Percentiles rank a stretch among this genome's conserved stretches.
Conservation (phyloP, 2,113 vertebrate genomes). For the Forbesichthys agassizii region DNA sequence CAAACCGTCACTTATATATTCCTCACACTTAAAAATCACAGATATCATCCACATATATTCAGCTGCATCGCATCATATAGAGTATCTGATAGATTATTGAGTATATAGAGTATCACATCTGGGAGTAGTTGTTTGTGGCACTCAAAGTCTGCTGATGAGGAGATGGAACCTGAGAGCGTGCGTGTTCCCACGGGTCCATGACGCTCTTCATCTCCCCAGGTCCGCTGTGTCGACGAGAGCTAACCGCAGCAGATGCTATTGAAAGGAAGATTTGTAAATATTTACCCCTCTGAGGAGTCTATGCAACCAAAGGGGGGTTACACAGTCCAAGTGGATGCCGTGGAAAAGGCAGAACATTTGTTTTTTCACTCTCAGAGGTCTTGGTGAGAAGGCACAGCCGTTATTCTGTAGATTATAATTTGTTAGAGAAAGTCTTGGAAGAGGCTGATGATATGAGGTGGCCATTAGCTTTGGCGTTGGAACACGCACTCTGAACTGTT, state of each 20-base stretch:
- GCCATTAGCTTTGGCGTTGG: conserved; percentile 25
- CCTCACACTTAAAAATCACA: conserved; percentile 42
- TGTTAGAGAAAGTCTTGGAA: neutral
- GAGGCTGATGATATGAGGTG: neutral
- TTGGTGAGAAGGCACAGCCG: neutral
- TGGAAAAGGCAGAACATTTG: conserved; percentile 30
- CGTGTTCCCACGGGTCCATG: conserved; percentile 55
- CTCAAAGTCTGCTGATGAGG: conserved; percentile 51
- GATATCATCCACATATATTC: conserved; percentile 48
- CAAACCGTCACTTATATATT: conserved; percentile 45
- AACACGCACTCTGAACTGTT: conserved; percentile 25
- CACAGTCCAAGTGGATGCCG: conserved; percentile 6
- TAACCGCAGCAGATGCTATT: conserved; percentile 67
- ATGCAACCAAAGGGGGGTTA: conserved; percentile 35
- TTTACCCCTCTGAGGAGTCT: conserved; percentile 54
- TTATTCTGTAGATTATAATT: neutral
- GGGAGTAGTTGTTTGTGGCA: conserved; percentile 65
- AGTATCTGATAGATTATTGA: neutral
- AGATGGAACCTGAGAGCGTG: conserved; percentile 58
- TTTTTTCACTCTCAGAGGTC: conserved; percentile 31
- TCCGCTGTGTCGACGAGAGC: conserved; percentile 34
- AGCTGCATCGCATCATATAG: conserved; percentile 57
- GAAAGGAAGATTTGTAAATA: conserved; percentile 70
- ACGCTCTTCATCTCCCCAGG: conserved; percentile 51
- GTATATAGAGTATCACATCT: conserved; percentile 39